Percentiles rank a stretch among this genome's conserved stretches.
Conservation (phyloP, 2,113 vertebrate species). For the Pyxicephalus adspersus region DNA sequence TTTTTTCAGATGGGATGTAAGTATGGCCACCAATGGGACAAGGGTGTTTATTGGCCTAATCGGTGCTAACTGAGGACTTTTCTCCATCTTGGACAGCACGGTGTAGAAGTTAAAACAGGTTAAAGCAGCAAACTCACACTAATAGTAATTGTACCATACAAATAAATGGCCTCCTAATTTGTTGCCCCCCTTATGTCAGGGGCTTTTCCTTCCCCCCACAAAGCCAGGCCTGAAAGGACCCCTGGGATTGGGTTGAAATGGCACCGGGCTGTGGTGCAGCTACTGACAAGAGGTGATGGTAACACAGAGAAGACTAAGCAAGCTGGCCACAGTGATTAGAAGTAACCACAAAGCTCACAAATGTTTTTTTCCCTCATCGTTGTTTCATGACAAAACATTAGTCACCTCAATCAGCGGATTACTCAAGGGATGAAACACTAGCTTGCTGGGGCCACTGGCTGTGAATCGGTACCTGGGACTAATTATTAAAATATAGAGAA, state of each 20-base stretch:
- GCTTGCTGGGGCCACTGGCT: slow-evolving; percentile 22
- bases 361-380: background rate
- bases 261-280: background rate
- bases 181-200: too few species aligned
- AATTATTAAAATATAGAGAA: slow-evolving; percentile 47
- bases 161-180: too few species aligned
- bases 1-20: too few species aligned
- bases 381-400: slow-evolving; percentile 53
- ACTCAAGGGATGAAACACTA: slow-evolving; percentile 50
- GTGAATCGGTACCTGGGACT: slow-evolving; percentile 44
- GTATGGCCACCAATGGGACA: too few species aligned
- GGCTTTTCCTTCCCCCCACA: too few species aligned
- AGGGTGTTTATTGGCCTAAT: too few species aligned
- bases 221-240: too few species aligned
- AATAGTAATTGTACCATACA: too few species aligned
- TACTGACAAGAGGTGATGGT: slow-evolving; percentile 1
- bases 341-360: slow-evolving; percentile 23
- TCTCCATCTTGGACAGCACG: too few species aligned
- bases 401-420: slow-evolving; percentile 52
- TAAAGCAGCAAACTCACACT: too few species aligned
- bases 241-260: background rate
- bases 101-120: too few species aligned
- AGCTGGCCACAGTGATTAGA: slow-evolving; percentile 18
- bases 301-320: slow-evolving; percentile 43
- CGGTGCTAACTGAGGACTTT: too few species aligned